Evolutionary conservation across 2,113 vertebrate genomes (phyloP), one percentile per base, ranked within the genome.

Genomic region (Nerophis ophidion): DNA sequence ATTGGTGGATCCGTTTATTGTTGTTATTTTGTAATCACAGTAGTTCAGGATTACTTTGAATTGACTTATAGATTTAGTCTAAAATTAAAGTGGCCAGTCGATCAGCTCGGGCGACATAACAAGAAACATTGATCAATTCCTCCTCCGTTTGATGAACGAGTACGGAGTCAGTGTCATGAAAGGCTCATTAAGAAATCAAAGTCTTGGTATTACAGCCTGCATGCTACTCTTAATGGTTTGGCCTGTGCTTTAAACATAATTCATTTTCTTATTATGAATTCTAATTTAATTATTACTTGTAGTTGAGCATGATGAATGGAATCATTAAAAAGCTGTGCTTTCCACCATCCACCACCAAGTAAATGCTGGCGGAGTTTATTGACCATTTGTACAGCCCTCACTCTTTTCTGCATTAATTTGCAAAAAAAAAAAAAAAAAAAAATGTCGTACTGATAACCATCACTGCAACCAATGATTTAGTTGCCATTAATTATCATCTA

Each of bases 131-230:
- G 5, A 46, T 74, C 65, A 66, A 48, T 63, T 48, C 72, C 60
- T 57, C 64, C 60, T 55, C 34, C 6, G 8, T 57, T 53, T 76
- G 72, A 76, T 76, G 56, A 71, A 70, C 71, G 64, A 57, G 52
- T 50, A 55, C 48, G 14, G 48, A 64, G 52, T 71, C 11, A 15
- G 57, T 52, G 58, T 65, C 38, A 2, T 53, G 61, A 62, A n/a
- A 1, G 61, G 57, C 67, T 75, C 57, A 59, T 75, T 81, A 77
- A 72, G 40, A 62, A 66, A 54, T 71, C 64, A 57, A 48, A 51
- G 13, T n/a, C 47, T 36, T 34, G 56, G 61, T 72, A 60, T 60
- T 60, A 42, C 45, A 65, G 19, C 38, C 50, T 14, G 34, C 66
- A 59, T 13, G 38, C 13, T 54, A 50, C 53, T 17, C 36, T 61